phyloP scores from a whole-genome alignment of 2,113 vertebrate species.

The Gymnobelideus leadbeateri region DNA sequence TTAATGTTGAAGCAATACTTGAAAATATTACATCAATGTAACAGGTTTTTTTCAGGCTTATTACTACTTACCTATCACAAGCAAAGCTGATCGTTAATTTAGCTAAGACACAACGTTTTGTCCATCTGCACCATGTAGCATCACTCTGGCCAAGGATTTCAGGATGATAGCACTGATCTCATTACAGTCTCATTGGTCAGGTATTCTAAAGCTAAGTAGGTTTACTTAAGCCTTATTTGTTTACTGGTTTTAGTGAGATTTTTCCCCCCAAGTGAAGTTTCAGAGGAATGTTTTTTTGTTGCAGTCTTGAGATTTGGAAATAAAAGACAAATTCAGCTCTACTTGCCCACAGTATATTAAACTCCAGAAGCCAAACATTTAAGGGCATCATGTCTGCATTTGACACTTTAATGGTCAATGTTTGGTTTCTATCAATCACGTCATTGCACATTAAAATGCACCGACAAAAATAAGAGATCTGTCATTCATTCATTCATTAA shows the following conservation, averaged over 20 bases:
- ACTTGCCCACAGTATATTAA: constrained; percentile 89
- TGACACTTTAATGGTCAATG: constrained; percentile 87
- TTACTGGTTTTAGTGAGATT: constrained; percentile 48
- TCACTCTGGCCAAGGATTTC: constrained; percentile 47
- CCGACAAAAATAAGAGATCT: constrained; percentile 83
- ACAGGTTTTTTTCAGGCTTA: not conserved
- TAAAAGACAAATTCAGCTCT: constrained; percentile 84
- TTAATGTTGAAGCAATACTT: not conserved
- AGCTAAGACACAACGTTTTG: not conserved
- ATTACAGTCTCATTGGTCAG: constrained; percentile 57
- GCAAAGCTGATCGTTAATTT: not conserved
- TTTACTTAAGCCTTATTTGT: constrained; percentile 75
- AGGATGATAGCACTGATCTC: constrained; percentile 41
- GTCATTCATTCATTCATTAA: constrained; percentile 88
- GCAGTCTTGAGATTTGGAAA: constrained; percentile 75
- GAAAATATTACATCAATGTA: not conserved
- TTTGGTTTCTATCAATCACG: constrained; percentile 88
- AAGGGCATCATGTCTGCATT: constrained; percentile 83
- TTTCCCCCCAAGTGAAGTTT: constrained; percentile 73
- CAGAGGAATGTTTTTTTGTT: constrained; percentile 76
- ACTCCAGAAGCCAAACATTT: constrained; percentile 87
- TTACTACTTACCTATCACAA: not conserved
- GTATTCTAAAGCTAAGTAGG: constrained; percentile 61
- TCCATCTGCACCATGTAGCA: constrained; percentile 60
- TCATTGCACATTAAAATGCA: constrained; percentile 86